Base-by-base conservation (phyloP, 1,140 invertebrate species). In the Andricus grossulariae region DNA sequence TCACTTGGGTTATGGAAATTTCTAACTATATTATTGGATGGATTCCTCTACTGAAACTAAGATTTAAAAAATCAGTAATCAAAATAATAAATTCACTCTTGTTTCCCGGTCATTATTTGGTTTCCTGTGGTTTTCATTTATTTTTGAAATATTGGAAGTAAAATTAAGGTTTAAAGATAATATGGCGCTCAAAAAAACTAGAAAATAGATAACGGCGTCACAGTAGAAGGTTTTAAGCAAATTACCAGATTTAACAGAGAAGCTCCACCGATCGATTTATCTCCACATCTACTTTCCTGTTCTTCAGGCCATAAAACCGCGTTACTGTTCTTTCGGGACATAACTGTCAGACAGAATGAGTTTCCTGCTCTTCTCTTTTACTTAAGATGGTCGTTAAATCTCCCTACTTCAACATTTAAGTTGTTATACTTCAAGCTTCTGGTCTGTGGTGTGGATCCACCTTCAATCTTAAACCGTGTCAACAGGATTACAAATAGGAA, bases 401-500 rank as follows among this genome's bases (percentile, higher is more conserved):
- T 66, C 4, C 60, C 39, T 13, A 45, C 60, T 32, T 25, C 16
- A 16, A 16, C 16, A 55, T 32, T 66, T 66, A 39, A 66, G 60
- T 39, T 66, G 60, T 12, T 66, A 39, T 39, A 66, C 60, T 25
- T 39, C 13, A 5, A 15, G 57, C 60, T 66, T 39, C 60, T 66
- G 60, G 25, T 39, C 60, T 12, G 7, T 45, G 25, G 25, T 66
- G 60, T 66, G 25, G 32, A 66, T 66, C 21, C 25, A 66, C 60
- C 60, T 66, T 66, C 25, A 66, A 66, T 39, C 16, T 45, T 32
- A 66, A 66, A 66, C 60, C 60, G 60, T 66, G 60, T 45, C 60
- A 66, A 66, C 60, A 66, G 60, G 60, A 66, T 45, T 39, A 66
- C 25, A 66, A 66, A 39, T 66, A 66, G 60, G 60, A 66, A 66